These are phyloP conservation scores for Manis pentadactyla DNA, from an alignment of 2,797 vertebrate genomes.

Conservation along the genomic window DNA sequence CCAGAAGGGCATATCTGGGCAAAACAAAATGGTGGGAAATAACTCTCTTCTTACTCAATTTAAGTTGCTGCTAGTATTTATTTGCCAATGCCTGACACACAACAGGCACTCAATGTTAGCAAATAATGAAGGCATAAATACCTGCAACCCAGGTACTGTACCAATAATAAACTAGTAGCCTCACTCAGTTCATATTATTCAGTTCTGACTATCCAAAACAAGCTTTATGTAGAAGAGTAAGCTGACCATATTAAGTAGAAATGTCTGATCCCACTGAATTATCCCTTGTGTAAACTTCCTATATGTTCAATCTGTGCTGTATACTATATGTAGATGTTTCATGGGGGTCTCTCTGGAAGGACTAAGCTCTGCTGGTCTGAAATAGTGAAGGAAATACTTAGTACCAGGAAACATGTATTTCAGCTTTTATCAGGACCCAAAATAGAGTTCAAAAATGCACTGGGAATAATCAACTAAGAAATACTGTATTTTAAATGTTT, in stretches of 20 bases:
- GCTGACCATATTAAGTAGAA: conserved; percentile 35
- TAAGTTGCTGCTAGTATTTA: conserved; percentile 34
- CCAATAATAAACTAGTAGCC: neutral
- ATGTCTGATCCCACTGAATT: neutral
- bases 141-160: neutral
- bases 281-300: neutral
- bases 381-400: conserved; percentile 41
- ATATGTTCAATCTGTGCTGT: neutral
- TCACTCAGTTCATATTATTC: conserved; percentile 27
- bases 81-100: conserved; percentile 36
- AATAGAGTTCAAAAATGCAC: conserved; percentile 16
- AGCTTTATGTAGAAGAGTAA: conserved; percentile 2
- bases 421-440: neutral
- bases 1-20: neutral
- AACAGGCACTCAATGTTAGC: neutral
- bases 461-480: conserved; percentile 52
- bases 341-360: conserved; percentile 5
- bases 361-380: conserved; percentile 27
- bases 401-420: conserved; percentile 52
- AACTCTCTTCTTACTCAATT: conserved; percentile 30
- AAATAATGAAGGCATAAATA: conserved; percentile 30
- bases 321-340: neutral
- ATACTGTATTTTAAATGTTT: conserved; percentile 41
- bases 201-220: conserved; percentile 37
- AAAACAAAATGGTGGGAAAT: conserved; percentile 48